Evolutionary conservation across 2,113 vertebrate genomes (phyloP).

Genomic region (Smithornis capensis): DNA sequence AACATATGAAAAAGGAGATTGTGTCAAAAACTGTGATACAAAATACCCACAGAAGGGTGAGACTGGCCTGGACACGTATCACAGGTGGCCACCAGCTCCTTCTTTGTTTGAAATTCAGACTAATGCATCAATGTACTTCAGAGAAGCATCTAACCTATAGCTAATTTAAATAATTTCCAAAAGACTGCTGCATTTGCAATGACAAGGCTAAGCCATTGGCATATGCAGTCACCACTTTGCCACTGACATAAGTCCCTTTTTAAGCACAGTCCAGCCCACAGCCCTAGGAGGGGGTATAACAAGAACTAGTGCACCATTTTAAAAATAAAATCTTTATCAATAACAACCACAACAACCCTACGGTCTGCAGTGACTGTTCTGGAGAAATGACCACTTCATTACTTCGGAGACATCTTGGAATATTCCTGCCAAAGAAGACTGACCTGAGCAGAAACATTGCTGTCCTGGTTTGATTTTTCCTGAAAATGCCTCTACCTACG

Average conservation of each 20-base stretch:
- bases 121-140: not conserved
- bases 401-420: not conserved
- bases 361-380: not conserved
- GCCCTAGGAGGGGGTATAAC: not conserved
- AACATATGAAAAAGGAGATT: not conserved
- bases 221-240: not conserved
- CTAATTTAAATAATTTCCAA: not conserved
- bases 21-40: not conserved
- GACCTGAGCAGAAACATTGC: not conserved
- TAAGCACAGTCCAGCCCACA: not conserved
- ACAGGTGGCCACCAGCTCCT: not conserved
- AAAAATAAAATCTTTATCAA: not conserved
- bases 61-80: not conserved
- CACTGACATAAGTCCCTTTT: not conserved
- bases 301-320: not conserved
- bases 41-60: not conserved
- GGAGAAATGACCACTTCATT: not conserved
- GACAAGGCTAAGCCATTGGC: not conserved
- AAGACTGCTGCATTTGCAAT: not conserved
- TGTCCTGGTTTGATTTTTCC: not conserved
- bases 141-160: not conserved
- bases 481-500: not conserved
- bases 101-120: not conserved
- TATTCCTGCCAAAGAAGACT: not conserved
- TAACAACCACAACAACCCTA: not conserved